Evolutionary conservation across 2,888 invertebrate species (phyloP), one percentile per base, ranked within the genome.

Genomic region (Crioceris asparagi): DNA sequence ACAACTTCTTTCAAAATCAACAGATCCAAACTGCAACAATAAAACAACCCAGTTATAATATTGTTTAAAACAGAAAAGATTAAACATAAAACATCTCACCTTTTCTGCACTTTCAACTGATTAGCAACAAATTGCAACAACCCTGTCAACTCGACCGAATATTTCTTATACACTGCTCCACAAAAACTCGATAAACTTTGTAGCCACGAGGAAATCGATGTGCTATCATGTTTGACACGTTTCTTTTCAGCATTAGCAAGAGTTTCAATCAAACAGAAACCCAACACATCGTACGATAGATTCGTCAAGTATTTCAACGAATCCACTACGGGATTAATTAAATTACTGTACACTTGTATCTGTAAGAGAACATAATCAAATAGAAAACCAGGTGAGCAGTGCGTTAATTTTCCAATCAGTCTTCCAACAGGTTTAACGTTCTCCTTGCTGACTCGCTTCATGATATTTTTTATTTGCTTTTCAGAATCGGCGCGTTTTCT

Each of bases 391-490:
- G 99, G 97, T 29, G 93, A 88, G 33, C 88, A 90, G 61, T 98
- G 97, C 17, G 93, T 91, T 19, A 97, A 70, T 69, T 99, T 99
- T 10, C 97, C 98, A 46, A 99, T 85, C 32, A 87, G 80, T 40
- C 98, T 74, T 1, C 98, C 98, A 43, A 93, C 86, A 2, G 88
- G 91, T 63, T 97, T 98, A 4, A 96, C 91, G 56, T 94, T 98
- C 62, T 99, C 98, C 61, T 98, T 99, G 53, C 93, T 93, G 23
- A 92, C 90, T 44, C 86, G 79, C 67, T 97, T 96, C 90, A 98
- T 92, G 23, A 96, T 83, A 48, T 91, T 91, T 60, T 93, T 93
- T 32, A 94, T 87, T 55, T 86, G 79, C 57, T 93, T 92, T 48
- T 91, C 75, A 0, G 87, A 82, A 57, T 88, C 85, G 1, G 88